Percentiles rank a stretch among this genome's conserved stretches.
Evolutionary conservation across 2,113 vertebrate genomes (phyloP).

Genomic region (Leucosticte australis): DNA sequence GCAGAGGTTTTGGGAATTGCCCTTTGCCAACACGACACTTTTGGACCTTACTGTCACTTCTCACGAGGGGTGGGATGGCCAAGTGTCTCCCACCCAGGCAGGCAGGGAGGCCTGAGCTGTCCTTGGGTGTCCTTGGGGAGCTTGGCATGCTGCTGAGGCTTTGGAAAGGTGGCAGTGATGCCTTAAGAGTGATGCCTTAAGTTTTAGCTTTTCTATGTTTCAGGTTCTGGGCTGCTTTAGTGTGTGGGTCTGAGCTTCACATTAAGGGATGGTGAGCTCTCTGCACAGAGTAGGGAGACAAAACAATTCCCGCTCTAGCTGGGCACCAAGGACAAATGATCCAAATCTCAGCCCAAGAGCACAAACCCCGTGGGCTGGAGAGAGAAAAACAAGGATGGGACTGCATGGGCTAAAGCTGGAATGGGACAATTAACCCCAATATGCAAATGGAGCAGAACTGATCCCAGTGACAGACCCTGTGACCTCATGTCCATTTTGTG

Average conservation of each 20-base stretch:
- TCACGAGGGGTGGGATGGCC: not conserved
- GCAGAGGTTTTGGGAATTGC: not conserved
- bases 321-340: not conserved
- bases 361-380: fast-evolving
- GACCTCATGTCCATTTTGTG: fast-evolving
- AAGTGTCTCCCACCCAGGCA: not conserved
- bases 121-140: not conserved
- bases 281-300: not conserved
- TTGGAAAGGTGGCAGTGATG: not conserved
- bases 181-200: not conserved
- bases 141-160: fast-evolving
- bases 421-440: not conserved
- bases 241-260: not conserved
- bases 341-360: not conserved
- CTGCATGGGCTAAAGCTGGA: fast-evolving
- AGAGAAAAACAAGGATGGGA: not conserved
- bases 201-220: not conserved
- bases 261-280: not conserved
- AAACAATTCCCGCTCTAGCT: not conserved
- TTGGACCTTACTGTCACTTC: fast-evolving
- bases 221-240: not conserved
- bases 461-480: fast-evolving
- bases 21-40: fast-evolving
- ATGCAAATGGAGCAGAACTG: not conserved
- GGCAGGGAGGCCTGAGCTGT: not conserved